Evolutionary conservation across 2,888 invertebrate species (phyloP), one percentile per base, ranked within the genome.

Genomic region (Sturmia bella): DNA sequence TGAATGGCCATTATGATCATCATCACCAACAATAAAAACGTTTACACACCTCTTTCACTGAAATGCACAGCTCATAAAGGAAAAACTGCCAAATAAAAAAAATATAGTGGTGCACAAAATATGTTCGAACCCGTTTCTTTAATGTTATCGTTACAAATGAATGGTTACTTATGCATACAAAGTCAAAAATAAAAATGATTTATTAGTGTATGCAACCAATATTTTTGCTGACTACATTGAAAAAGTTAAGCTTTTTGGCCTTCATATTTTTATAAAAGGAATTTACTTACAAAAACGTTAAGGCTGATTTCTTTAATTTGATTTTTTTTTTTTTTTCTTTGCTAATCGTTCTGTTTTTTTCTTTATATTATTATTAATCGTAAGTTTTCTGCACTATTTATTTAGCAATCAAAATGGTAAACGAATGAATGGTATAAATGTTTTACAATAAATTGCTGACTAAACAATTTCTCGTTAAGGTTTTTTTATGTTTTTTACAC

Each of bases 1-100:
- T 68, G n/a, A 68, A 68, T 68, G 43, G 68, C 68, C 68, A 68
- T 56, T 56, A 54, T 68, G 27, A 52, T 24, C 41, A 50, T 41
- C 61, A 19, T 37, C 17, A 32, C 27, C 54, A 56, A 43, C 54
- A 41, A 68, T 68, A 43, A 32, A 32, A 17, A 27, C 4, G 27
- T 27, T 19, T 50, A 50, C 48, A 50, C 59, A 72, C 61, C 61
- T 72, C 41, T 61, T 61, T 72, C 68, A 19, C 6, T 41, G 50
- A 56, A 68, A 43, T 41, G n/a, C n/a, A 27, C 43, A 50, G 27
- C 7, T 41, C 13, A 41, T 54, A 12, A 15, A 52, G 41, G 17
- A 27, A 6, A 50, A 13, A n/a, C n/a, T n/a, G n/a, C 4, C 3
- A 39, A 39, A 39, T 1, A 50, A 52, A 32, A 45, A 45, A 17